Evolutionary conservation across 2,888 invertebrate species (phyloP), one percentile per base, ranked within the genome.

Genomic region (Elmis aenea): DNA sequence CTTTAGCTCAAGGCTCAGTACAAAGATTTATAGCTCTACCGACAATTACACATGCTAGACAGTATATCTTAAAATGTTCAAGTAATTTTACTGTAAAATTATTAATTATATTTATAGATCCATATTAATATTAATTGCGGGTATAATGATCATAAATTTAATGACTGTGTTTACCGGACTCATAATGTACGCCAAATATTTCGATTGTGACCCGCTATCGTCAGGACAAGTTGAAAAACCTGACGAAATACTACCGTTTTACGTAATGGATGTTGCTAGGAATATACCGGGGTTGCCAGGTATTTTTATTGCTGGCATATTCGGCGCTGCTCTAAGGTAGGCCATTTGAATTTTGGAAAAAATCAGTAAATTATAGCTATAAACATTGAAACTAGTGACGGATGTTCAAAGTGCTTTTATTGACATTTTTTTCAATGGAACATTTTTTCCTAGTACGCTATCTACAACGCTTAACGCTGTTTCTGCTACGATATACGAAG

Each of bases 221-320:
- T 38, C 54, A 4, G 47, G 52, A 33, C 46, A 25, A 5, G 39
- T 48, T 2, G 5, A 31, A 5, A 46, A 38, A 22, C 10, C 26
- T 6, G 48, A 48, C 29, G 43, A 46, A 36, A 38, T 74, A 12
- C 50, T 75, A 18, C 75, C 76, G 0, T 66, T 67, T 34, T 75
- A 71, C 50, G 74, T 76, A 12, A 73, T 75, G 70, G 71, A 75
- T 38, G 62, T n/a, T 1, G 61, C 83, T 0, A 66, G 70, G 2
- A 67, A 74, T 58, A 72, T 81, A 52, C 80, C 81, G 9, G 85
- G 85, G 1, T 70, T 86, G 28, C 78, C 83, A 13, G 86, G 85
- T 2, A 70, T 86, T 23, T 86, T 87, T 52, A 74, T 85, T 2
- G 83, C 85, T 13, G 79, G 84, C 12, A 72, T 85, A 23, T 83